Percentiles rank a stretch among this genome's conserved stretches.
Evolutionary conservation across 2,888 invertebrate species (phyloP).

Genomic region (Leptura quadrifasciata): DNA sequence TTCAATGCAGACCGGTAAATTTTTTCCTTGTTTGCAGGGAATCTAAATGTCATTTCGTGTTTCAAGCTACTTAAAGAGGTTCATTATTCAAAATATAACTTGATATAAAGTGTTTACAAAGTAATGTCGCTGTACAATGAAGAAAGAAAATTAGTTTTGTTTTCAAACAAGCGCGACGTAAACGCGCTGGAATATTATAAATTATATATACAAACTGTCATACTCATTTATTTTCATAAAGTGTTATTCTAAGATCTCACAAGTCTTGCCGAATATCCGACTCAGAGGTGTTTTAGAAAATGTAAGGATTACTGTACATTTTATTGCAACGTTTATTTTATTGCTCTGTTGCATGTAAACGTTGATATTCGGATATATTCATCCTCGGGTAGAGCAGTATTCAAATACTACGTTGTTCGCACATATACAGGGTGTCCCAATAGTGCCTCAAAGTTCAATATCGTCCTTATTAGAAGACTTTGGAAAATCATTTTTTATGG

Average conservation of each 20-base stretch:
- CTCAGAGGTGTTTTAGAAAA: background rate
- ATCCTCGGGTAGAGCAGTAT: no score
- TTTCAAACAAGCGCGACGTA: conserved; percentile 1
- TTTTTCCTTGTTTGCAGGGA: background rate
- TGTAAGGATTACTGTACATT: background rate
- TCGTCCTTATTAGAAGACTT: no score
- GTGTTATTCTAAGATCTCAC: background rate
- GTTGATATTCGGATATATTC: no score
- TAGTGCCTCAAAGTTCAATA: no score
- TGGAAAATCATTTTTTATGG: no score
- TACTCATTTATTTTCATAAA: conserved; percentile 11
- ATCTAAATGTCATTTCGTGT: conserved; percentile 12
- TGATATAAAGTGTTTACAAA: conserved; percentile 30
- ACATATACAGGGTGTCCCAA: no score
- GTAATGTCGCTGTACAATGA: conserved; percentile 22
- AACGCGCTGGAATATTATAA: conserved; percentile 7
- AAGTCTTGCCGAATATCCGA: background rate
- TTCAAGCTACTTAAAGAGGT: conserved; percentile 8
- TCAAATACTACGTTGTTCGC: no score
- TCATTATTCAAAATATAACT: conserved; percentile 19
- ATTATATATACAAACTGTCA: conserved; percentile 3
- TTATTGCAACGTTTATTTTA: background rate
- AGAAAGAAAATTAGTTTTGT: conserved; percentile 32
- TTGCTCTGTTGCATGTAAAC: no score
- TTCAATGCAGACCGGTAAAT: background rate